phyloP scores from a whole-genome alignment of 2,888 invertebrate genomes.

The Brachyptera putata region DNA sequence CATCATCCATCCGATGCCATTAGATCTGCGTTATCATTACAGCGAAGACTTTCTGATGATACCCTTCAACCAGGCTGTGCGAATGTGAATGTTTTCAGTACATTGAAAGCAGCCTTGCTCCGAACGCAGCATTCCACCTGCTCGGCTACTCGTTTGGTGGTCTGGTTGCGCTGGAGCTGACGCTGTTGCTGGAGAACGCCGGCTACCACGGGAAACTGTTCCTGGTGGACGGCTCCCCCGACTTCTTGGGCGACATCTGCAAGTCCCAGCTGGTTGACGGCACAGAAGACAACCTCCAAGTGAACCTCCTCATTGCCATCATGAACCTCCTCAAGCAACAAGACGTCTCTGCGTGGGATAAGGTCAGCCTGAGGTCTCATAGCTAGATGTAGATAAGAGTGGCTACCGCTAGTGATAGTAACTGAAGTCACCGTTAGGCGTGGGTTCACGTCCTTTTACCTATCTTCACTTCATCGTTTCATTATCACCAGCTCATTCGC shows the following conservation, averaged over 20 bases:
- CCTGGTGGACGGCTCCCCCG: conserved; percentile 79
- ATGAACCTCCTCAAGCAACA: conserved; percentile 20
- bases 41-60: no score
- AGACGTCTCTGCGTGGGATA: neutral
- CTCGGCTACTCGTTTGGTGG: conserved; percentile 89
- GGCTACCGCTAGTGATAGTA: no score
- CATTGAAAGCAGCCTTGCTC: neutral
- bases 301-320: conserved; percentile 54
- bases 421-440: no score
- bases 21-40: no score
- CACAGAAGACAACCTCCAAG: conserved; percentile 52
- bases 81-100: conserved; percentile 17
- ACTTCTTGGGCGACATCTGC: conserved; percentile 48
- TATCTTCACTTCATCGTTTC: no score
- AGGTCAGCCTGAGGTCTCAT: neutral
- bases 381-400: no score
- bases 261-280: conserved; percentile 39
- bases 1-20: no score
- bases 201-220: conserved; percentile 61
- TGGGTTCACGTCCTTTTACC: no score
- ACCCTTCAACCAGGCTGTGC: no score
- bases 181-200: conserved; percentile 61
- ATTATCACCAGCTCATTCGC: no score
- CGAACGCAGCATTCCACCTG: conserved; percentile 59
- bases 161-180: conserved; percentile 71